Evolutionary conservation across 2,888 invertebrate genomes (phyloP).

Genomic region (Tromatobia lineatoria): DNA sequence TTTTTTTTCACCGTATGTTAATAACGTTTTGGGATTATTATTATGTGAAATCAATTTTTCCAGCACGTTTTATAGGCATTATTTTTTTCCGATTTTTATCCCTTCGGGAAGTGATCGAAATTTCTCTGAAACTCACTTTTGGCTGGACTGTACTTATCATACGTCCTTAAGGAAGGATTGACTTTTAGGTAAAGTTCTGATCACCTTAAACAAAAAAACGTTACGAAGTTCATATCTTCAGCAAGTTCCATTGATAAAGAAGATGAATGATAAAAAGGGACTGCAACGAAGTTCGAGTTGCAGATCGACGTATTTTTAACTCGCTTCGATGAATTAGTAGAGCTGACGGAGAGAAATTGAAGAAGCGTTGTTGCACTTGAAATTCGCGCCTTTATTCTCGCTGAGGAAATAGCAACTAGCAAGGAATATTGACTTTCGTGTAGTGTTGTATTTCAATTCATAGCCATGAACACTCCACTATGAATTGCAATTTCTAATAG

Average conservation of each 20-base stretch:
- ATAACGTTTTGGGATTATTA: too few species aligned
- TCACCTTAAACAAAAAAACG: too few species aligned
- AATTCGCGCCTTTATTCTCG: slow-evolving; percentile 47
- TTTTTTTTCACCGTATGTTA: too few species aligned
- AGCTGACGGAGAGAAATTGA: slow-evolving; percentile 59
- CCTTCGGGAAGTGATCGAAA: too few species aligned
- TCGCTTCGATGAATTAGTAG: slow-evolving; percentile 55
- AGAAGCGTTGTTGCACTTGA: slow-evolving; percentile 33
- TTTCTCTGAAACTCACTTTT: too few species aligned
- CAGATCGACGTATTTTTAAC: neutral
- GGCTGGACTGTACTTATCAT: too few species aligned
- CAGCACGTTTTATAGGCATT: too few species aligned
- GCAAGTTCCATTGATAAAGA: neutral
- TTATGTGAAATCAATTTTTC: too few species aligned
- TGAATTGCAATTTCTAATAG: slow-evolving; percentile 68
- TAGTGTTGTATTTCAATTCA: slow-evolving; percentile 56
- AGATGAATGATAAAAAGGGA: neutral
- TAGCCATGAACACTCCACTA: slow-evolving; percentile 39
- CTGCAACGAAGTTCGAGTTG: neutral
- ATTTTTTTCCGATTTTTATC: too few species aligned
- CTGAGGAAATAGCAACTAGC: slow-evolving; percentile 22
- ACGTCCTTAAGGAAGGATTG: too few species aligned
- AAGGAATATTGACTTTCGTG: slow-evolving; percentile 62
- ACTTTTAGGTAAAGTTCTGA: too few species aligned
- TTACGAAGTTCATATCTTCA: neutral